Evolutionary conservation across 2,113 vertebrate species (phyloP).

Genomic region (Actenoides lindsayi): DNA sequence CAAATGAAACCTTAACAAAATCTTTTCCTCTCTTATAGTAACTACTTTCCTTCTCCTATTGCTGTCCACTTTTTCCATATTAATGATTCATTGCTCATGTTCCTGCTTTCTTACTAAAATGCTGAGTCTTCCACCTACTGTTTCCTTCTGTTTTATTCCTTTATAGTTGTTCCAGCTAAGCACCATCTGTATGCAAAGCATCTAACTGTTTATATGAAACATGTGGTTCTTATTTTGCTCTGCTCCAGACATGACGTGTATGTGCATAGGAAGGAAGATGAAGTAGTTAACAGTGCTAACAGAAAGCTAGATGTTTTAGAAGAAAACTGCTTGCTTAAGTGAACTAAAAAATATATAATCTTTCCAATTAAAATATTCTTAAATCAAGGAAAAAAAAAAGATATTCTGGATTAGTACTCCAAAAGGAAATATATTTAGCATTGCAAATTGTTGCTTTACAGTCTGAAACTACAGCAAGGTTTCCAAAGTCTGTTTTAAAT

Average conservation of each 20-base stretch:
- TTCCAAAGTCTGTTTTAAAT: constrained; percentile 57
- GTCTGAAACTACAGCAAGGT: neutral
- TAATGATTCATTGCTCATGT: constrained; percentile 39
- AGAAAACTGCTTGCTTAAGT: constrained; percentile 17
- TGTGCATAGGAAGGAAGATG: constrained; percentile 50
- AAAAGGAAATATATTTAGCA: constrained; percentile 52
- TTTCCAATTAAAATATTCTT: constrained; percentile 63
- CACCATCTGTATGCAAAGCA: constrained; percentile 46
- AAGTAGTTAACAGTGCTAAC: constrained; percentile 50
- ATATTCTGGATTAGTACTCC: constrained; percentile 11
- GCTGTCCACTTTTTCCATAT: neutral
- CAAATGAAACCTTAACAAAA: neutral
- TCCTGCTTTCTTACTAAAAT: constrained; percentile 34
- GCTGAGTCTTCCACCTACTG: constrained; percentile 53
- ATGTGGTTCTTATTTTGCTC: constrained; percentile 60
- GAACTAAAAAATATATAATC: neutral
- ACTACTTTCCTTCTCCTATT: neutral
- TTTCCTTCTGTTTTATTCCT: constrained; percentile 31
- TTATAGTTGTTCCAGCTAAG: constrained; percentile 49
- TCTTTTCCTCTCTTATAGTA: constrained; percentile 1
- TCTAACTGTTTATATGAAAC: constrained; percentile 48
- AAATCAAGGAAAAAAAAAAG: neutral
- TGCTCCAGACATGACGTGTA: constrained; percentile 56
- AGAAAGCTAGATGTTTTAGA: constrained; percentile 35
- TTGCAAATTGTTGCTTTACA: constrained; percentile 35